Base-by-base conservation (phyloP, 2,113 vertebrate genomes). In the Panurus biarmicus region DNA sequence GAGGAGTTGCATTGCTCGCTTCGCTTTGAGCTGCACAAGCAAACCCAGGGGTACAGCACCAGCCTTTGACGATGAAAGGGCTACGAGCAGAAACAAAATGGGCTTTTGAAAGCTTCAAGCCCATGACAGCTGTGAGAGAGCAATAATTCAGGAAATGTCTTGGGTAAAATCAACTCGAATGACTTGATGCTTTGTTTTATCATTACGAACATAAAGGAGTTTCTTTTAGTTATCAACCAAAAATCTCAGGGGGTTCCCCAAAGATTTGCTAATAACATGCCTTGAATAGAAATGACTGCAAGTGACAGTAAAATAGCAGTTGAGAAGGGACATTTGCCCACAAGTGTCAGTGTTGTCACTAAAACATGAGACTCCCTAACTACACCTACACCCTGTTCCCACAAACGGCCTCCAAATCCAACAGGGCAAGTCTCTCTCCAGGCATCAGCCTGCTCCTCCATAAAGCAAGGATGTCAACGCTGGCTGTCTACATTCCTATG, bases 161-260 rank as follows among this genome's bases (percentile, higher is more conserved):
- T 78, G 90, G 93, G 97, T 96, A 97, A 98, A 94, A 97, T 95
- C 95, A 97, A 61, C 95, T 94, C 58, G 0, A 95, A 95, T 92
- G 54, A 89, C 81, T 78, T 60, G 92, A 96, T 91, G 96, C 95
- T 96, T 94, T 94, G 92, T 97, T 97, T 97, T 98, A 97, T 97
- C 96, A 96, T 97, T 97, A 96, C 44, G 83, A 96, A 93, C 92
- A 97, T 97, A 96, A 98, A 97, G 97, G 91, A 92, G 53, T 93
- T 97, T 96, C 94, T 98, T 97, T 97, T 90, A 97, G 96, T 96
- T 97, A 96, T 97, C 96, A 96, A 60, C 96, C 53, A 45, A 83
- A 96, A 97, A 85, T 92, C 97, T 97, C 94, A 53, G 78, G 97
- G 93, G 97, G 47, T 21, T 95, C 88, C 66, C 50, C 42, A 20